Conservation (phyloP, 2,888 invertebrate species). For the Nemotelus nigrinus region DNA sequence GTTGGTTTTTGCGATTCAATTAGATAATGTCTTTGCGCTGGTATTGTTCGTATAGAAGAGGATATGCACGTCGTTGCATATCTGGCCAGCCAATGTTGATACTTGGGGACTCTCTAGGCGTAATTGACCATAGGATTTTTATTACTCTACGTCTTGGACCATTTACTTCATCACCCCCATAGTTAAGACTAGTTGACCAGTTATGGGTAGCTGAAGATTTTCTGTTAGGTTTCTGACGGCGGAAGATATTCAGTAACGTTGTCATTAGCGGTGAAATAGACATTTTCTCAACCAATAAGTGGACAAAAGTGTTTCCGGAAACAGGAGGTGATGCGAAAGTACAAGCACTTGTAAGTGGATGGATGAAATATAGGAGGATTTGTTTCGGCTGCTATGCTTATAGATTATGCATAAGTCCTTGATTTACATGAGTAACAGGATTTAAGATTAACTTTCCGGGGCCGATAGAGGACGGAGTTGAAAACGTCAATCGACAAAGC, state of each 20-base stretch:
- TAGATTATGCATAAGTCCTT: too few relatives aligned
- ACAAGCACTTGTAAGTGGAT: too few relatives aligned
- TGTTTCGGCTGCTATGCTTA: too few relatives aligned
- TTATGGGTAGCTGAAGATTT: not conserved
- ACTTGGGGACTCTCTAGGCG: not conserved
- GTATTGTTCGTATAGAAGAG: not conserved
- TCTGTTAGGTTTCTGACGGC: not conserved
- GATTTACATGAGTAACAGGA: too few relatives aligned
- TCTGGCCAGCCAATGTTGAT: not conserved
- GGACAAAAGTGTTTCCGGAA: conserved; percentile 10
- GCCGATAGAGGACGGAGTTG: too few relatives aligned
- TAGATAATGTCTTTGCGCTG: not conserved
- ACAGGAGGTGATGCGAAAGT: not conserved
- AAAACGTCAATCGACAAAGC: too few relatives aligned
- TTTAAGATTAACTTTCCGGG: too few relatives aligned
- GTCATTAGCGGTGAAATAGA: conserved; percentile 1
- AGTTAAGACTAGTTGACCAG: not conserved
- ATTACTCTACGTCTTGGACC: not conserved
- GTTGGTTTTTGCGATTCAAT: not conserved
- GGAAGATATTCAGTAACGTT: too few relatives aligned
- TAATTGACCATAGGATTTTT: conserved; percentile 30
- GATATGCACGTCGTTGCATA: too few relatives aligned
- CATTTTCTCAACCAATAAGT: conserved; percentile 13
- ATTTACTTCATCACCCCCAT: not conserved
- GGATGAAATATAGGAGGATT: too few relatives aligned